These are phyloP conservation scores for Mycteria americana DNA, from an alignment of 2,797 vertebrate genomes.

Conservation along the genomic window DNA sequence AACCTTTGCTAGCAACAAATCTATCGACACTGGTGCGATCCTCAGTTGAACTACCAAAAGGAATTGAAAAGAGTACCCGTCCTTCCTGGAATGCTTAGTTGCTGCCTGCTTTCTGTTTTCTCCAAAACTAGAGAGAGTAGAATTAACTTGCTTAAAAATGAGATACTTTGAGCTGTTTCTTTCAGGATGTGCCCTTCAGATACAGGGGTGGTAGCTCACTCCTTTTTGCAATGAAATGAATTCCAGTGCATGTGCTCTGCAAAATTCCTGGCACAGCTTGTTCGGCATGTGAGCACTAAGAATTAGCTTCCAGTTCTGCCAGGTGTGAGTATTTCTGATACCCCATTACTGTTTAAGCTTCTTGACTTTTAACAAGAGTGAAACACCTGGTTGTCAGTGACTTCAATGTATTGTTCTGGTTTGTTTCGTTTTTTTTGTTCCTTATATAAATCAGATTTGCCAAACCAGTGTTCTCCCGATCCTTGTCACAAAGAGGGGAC, in stretches of 20 bases:
- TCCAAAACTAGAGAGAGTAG: background rate
- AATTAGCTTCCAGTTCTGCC: background rate
- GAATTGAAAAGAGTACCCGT: background rate
- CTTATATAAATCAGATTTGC: conserved; percentile 82
- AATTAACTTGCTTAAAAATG: background rate
- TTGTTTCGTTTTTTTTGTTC: background rate
- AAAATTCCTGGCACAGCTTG: background rate
- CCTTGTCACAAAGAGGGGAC: conserved; percentile 86
- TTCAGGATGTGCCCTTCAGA: background rate
- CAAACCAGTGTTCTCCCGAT: conserved; percentile 91
- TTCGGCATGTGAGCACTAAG: background rate
- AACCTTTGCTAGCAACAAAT: background rate
- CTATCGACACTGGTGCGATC: background rate
- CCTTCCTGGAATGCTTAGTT: background rate
- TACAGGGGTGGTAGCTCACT: background rate
- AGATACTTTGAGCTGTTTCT: background rate
- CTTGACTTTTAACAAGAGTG: background rate
- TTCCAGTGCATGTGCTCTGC: background rate
- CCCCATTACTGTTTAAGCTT: background rate
- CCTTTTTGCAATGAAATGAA: background rate
- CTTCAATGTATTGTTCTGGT: background rate
- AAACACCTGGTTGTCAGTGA: background rate
- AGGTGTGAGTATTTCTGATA: background rate
- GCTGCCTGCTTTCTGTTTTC: background rate
- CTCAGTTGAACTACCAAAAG: background rate